Percentiles rank a stretch among this genome's conserved stretches.
Evolutionary conservation across 1,140 invertebrate genomes (phyloP).

Genomic region (Drosophila kohkoa): DNA sequence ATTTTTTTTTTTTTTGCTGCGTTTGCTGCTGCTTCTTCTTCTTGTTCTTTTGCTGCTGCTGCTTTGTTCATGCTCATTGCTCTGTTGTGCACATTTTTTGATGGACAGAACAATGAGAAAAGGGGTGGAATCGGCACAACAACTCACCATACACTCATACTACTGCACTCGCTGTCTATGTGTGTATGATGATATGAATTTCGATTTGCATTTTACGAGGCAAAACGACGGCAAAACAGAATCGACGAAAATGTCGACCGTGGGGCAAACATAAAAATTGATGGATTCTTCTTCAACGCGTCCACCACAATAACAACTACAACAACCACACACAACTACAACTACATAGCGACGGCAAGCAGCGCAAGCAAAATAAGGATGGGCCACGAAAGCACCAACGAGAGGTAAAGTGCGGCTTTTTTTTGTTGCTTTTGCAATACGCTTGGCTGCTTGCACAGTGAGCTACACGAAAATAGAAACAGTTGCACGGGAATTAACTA

Average conservation of each 20-base stretch:
- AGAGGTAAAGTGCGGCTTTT: conserved; percentile 33
- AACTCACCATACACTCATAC: conserved; percentile 35
- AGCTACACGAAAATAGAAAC: conserved; percentile 20
- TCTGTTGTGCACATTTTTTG: conserved; percentile 62
- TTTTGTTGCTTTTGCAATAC: conserved; percentile 43
- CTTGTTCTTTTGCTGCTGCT: conserved; percentile 22
- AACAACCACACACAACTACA: conserved; percentile 5
- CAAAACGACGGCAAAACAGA: conserved; percentile 59
- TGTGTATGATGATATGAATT: conserved; percentile 62
- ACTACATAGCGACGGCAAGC: conserved; percentile 10
- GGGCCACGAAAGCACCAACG: conserved; percentile 15
- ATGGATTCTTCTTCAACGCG: conserved; percentile 82
- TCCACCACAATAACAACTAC: conserved; percentile 44
- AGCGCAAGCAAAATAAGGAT: conserved; percentile 30
- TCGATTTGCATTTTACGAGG: conserved; percentile 83
- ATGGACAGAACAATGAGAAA: conserved; percentile 84
- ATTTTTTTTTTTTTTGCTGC: conserved; percentile 25
- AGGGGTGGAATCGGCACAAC: conserved; percentile 77
- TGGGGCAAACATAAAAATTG: conserved; percentile 80
- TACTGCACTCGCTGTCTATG: conserved; percentile 20
- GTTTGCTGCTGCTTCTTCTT: conserved; percentile 30
- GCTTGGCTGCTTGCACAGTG: conserved; percentile 43
- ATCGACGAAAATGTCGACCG: conserved; percentile 78
- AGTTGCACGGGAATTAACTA: background rate
- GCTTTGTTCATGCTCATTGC: conserved; percentile 15